These are phyloP conservation scores for Torymus aiolomorphi DNA, from an alignment of 2,888 invertebrate genomes.

Conservation along the genomic window DNA sequence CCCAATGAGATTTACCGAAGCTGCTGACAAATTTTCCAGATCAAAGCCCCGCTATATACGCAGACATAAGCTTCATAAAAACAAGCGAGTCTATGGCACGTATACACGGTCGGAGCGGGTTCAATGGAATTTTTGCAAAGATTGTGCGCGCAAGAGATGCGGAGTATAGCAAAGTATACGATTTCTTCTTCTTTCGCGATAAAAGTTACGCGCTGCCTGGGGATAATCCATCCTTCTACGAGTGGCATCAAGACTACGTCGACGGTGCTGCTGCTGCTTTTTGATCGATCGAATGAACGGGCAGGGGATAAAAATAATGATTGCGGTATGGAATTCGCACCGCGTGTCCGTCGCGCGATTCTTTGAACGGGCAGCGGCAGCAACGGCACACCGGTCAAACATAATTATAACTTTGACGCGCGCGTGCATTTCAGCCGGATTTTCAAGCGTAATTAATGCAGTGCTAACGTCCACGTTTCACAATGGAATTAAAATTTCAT, in stretches of 20 bases:
- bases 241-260: too few species aligned
- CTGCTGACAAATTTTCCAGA: background rate
- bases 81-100: background rate
- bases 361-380: background rate
- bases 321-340: conserved; percentile 11
- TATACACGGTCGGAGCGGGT: background rate
- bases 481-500: conserved; percentile 6
- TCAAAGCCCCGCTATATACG: background rate
- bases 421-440: background rate
- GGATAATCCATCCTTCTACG: too few species aligned
- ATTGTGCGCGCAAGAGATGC: background rate
- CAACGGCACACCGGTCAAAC: background rate
- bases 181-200: background rate
- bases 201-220: too few species aligned
- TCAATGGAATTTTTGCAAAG: conserved; percentile 11
- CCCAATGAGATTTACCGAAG: conserved; percentile 15
- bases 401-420: conserved; percentile 16
- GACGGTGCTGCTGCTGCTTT: too few species aligned
- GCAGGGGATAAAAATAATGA: conserved; percentile 17
- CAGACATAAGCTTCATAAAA: background rate
- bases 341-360: background rate
- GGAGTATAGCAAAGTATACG: too few species aligned
- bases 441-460: conserved; percentile 11
- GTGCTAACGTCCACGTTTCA: background rate
- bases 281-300: background rate